phyloP scores from a whole-genome alignment of 2,113 vertebrate genomes.

The Silurus glanis region DNA sequence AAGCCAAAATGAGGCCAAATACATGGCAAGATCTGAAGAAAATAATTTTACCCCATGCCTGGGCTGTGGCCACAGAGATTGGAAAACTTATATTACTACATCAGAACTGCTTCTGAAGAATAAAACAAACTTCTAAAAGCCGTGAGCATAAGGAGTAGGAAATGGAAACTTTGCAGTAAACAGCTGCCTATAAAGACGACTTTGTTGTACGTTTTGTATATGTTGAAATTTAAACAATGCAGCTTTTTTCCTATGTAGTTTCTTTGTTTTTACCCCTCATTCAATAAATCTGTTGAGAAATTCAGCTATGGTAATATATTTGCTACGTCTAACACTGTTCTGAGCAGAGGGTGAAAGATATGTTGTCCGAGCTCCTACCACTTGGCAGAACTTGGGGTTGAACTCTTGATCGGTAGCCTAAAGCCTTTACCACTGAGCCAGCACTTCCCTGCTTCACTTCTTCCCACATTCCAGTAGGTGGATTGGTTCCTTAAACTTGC shows the following conservation, averaged over 20 bases:
- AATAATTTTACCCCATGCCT: neutral
- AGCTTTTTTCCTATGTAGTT: neutral
- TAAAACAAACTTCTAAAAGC: neutral
- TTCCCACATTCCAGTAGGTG: neutral
- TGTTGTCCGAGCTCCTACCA: neutral
- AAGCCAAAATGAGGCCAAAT: slow-evolving; percentile 3
- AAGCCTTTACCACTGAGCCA: neutral
- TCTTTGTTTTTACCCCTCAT: neutral
- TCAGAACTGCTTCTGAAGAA: neutral
- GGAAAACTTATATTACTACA: neutral
- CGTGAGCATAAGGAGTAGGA: neutral
- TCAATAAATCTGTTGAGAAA: neutral
- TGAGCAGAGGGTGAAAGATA: neutral
- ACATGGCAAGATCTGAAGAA: neutral
- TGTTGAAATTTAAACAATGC: neutral
- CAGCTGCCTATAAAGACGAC: neutral
- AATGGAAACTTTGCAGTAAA: neutral
- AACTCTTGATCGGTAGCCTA: neutral
- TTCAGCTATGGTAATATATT: neutral
- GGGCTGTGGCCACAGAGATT: neutral
- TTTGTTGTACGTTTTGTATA: neutral
- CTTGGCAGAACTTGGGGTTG: neutral
- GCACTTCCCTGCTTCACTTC: neutral
- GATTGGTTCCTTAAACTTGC: neutral
- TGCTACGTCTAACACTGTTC: neutral